Percentiles rank a stretch among this genome's conserved stretches.
phyloP scores from a whole-genome alignment of 2,113 vertebrate genomes.

The Chaetodon trifascialis region DNA sequence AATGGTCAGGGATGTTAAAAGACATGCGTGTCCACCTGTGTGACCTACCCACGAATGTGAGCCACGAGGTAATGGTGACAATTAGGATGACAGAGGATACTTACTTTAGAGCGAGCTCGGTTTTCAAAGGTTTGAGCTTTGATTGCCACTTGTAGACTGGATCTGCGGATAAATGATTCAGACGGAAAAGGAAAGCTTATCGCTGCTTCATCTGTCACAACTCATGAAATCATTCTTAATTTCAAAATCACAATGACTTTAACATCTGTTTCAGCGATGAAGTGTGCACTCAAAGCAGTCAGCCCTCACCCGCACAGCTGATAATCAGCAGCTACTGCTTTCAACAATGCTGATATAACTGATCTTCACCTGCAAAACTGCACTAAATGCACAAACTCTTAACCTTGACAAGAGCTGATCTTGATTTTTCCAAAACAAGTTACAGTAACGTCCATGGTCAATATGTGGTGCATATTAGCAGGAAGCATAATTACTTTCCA shows the following conservation, averaged over 20 bases:
- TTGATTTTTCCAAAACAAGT: background rate
- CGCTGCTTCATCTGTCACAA: background rate
- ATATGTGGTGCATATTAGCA: slow-evolving; percentile 10
- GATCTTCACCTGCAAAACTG: slow-evolving; percentile 32
- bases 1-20: slow-evolving; percentile 56
- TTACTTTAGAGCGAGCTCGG: slow-evolving; percentile 76
- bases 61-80: background rate
- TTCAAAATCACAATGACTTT: slow-evolving; percentile 8
- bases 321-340: slow-evolving; percentile 20
- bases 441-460: background rate
- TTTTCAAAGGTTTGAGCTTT: slow-evolving; percentile 80
- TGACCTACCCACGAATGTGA: slow-evolving; percentile 33
- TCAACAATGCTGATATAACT: slow-evolving; percentile 24
- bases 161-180: slow-evolving; percentile 53
- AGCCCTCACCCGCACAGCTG: slow-evolving; percentile 7
- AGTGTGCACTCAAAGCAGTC: too few species aligned
- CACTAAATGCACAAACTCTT: background rate
- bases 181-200: slow-evolving; percentile 11
- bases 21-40: slow-evolving; percentile 38
- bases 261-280: background rate
- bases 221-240: background rate
- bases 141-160: slow-evolving; percentile 80
- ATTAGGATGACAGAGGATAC: slow-evolving; percentile 69
- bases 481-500: slow-evolving; percentile 27
- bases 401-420: background rate